Evolutionary conservation across 2,113 vertebrate species (phyloP).

Genomic region (Tricholaema leucomelas): DNA sequence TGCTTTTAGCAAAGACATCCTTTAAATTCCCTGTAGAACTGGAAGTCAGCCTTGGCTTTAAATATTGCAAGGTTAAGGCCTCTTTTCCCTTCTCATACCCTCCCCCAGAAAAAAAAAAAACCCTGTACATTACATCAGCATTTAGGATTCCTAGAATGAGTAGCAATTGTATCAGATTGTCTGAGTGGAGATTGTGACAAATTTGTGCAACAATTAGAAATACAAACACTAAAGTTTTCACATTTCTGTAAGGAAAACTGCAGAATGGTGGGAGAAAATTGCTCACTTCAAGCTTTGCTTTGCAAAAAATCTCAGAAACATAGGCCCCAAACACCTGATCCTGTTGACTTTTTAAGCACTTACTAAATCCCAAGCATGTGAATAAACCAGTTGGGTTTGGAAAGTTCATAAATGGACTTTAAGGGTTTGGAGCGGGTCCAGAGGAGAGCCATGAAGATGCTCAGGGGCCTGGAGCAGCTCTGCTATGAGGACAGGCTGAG

Average conservation of each 20-base stretch:
- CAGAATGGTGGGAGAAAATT: neutral
- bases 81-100: neutral
- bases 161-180: conserved; percentile 27
- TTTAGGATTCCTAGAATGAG: conserved; percentile 23
- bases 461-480: too few relatives aligned
- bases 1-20: neutral
- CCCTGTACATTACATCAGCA: conserved; percentile 21
- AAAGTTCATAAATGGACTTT: neutral
- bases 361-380: neutral
- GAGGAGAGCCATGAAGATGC: too few relatives aligned
- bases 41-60: conserved; percentile 28
- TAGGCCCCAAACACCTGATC: neutral
- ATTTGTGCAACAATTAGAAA: conserved; percentile 20
- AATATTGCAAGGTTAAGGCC: neutral
- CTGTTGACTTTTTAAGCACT: neutral
- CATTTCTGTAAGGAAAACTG: conserved; percentile 29
- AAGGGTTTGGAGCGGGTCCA: too few relatives aligned
- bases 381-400: neutral
- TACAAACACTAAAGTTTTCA: conserved; percentile 56
- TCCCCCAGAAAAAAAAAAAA: neutral
- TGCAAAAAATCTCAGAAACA: neutral
- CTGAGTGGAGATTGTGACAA: neutral
- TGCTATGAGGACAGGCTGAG: too few relatives aligned
- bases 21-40: conserved; percentile 2
- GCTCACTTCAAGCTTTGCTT: neutral